A percentile compares a stretch with the other conserved stretches of the same genome.
Conservation (phyloP, 2,888 invertebrate genomes). For the Danaus chrysippus region DNA sequence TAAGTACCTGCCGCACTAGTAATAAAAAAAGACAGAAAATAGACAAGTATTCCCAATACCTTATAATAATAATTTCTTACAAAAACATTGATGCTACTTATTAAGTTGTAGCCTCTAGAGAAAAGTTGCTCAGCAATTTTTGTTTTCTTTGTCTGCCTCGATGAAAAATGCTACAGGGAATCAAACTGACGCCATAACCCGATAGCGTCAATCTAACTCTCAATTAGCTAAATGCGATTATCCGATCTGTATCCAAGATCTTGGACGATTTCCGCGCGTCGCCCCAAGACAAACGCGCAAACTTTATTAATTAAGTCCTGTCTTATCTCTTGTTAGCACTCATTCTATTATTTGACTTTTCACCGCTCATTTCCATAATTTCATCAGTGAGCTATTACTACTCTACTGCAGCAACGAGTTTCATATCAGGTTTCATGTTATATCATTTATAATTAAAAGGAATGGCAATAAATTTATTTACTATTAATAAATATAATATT, state of each 20-base stretch:
- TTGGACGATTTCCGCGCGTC: slow-evolving; percentile 57
- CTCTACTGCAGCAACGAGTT: slow-evolving; percentile 68
- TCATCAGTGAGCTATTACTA: slow-evolving; percentile 74
- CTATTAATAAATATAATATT: no score
- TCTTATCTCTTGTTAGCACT: slow-evolving; percentile 80
- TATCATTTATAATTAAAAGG: slow-evolving; percentile 51
- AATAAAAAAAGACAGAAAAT: slow-evolving; percentile 1
- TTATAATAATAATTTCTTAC: no score
- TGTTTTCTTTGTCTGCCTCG: slow-evolving; percentile 9
- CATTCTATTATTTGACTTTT: slow-evolving; percentile 80
- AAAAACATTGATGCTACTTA: background rate
- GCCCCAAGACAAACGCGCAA: slow-evolving; percentile 70
- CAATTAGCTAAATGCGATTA: slow-evolving; percentile 78
- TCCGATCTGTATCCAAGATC: slow-evolving; percentile 72
- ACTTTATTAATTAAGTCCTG: slow-evolving; percentile 80
- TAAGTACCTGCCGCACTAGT: background rate
- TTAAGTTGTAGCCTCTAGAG: background rate
- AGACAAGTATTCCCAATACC: background rate
- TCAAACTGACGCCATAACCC: slow-evolving; percentile 40
- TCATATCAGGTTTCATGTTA: slow-evolving; percentile 73
- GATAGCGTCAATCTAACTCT: slow-evolving; percentile 78
- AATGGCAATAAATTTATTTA: no score
- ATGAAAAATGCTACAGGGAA: slow-evolving; percentile 13
- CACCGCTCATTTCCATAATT: slow-evolving; percentile 79
- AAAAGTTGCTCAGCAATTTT: slow-evolving; percentile 12